Base-by-base conservation (phyloP, 2,888 invertebrate species). In the Emesis furor region DNA sequence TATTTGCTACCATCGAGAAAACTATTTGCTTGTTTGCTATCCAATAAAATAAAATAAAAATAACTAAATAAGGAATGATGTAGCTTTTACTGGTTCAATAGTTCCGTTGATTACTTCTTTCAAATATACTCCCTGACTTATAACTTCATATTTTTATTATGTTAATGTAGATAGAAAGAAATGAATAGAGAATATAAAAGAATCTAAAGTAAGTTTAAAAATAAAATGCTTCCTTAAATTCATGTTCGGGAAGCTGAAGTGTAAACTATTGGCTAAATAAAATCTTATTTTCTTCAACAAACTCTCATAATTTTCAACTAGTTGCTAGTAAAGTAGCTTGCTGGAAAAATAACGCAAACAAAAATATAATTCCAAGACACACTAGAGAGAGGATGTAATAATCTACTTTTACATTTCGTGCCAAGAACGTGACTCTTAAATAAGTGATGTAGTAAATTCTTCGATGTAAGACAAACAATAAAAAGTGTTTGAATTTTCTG, bases 341-440 rank as follows among this genome's bases (percentile, higher is more conserved):
- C 35, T 35, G 35, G 35, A 32, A 32, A n/a, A 32, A 65, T 12
- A 65, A 14, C n/a, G 35, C n/a, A 67, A 67, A 35, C 35, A 67
- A 35, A n/a, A 7, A 2, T 6, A 32, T n/a, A 35, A 67, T 67
- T 7, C 67, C 32, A 35, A 35, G 14, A 32, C 14, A 67, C 35
- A 35, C 35, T 35, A 35, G 67, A 14, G 12, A 67, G 35, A 67
- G 35, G 35, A 67, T 67, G 67, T 35, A 14, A 67, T 67, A 67
- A 67, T 32, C 32, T 35, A 67, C 67, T 67, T 35, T 35, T 24
- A 35, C 67, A n/a, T 67, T 67, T 32, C 67, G 35, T 67, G 67
- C 35, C 67, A 67, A 67, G 35, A 35, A 35, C 35, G 32, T 67
- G 67, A 67, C 35, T 67, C 7, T 14, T 67, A 35, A 67, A 65